phyloP scores from a whole-genome alignment of 1,140 invertebrate genomes.

The Venustaconcha ellipsiformis region DNA sequence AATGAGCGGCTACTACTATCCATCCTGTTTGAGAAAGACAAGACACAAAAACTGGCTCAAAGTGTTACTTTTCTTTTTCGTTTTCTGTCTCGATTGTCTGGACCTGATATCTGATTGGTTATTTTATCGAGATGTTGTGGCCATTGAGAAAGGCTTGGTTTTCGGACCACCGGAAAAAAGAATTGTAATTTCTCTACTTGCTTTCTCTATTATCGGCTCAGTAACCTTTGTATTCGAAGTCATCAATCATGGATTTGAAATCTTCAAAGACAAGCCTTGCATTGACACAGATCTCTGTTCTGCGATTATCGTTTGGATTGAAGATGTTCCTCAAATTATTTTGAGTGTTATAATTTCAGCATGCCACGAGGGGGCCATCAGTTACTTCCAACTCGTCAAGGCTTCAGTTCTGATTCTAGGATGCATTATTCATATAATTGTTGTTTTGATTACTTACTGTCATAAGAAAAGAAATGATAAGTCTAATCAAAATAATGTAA shows the following conservation, averaged over 20 bases:
- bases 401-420: not conserved
- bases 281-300: not conserved
- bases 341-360: not conserved
- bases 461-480: slow-evolving; percentile 12
- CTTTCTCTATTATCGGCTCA: slow-evolving; percentile 1
- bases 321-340: not conserved
- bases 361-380: not conserved
- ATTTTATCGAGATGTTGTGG: not conserved
- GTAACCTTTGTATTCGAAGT: not conserved
- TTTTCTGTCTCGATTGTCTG: not conserved
- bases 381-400: not conserved
- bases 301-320: slow-evolving; percentile 2
- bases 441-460: too few species aligned
- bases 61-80: not conserved
- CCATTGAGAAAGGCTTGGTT: not conserved
- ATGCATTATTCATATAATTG: not conserved
- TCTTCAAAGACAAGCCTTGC: not conserved
- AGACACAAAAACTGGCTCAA: not conserved
- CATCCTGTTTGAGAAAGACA: not conserved
- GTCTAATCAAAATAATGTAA: slow-evolving; percentile 23
- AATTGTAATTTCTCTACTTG: not conserved
- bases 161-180: not conserved
- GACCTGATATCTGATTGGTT: slow-evolving; percentile 5
- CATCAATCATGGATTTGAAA: not conserved
- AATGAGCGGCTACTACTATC: too few species aligned